Conservation (phyloP, 2,888 invertebrate species). For the Thereva nobilitata region DNA sequence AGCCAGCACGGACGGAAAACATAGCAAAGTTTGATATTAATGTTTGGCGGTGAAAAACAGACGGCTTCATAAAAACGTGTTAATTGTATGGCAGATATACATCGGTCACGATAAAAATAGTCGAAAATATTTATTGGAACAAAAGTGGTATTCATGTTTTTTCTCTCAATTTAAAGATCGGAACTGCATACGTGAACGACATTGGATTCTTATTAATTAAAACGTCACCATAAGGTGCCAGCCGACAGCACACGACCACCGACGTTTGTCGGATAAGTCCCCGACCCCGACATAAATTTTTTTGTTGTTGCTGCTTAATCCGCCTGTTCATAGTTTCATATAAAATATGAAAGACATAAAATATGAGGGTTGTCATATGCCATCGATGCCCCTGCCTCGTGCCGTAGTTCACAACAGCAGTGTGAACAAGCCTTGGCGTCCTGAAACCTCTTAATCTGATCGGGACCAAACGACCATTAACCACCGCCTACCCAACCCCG, state of each 20-base stretch:
- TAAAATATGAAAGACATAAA: conserved; percentile 39
- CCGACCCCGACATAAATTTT: not conserved
- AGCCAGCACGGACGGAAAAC: conserved; percentile 5
- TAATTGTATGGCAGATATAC: conserved; percentile 10
- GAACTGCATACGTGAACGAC: not conserved
- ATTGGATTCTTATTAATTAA: conserved; percentile 39
- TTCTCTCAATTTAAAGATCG: no score
- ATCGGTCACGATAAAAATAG: not conserved
- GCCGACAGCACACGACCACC: conserved; percentile 28
- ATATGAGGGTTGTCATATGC: conserved; percentile 43
- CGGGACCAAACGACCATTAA: conserved; percentile 3
- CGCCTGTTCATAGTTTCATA: conserved; percentile 35
- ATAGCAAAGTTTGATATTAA: conserved; percentile 4
- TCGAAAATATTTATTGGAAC: not conserved
- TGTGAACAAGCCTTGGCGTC: conserved; percentile 21
- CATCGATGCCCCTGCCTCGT: conserved; percentile 37
- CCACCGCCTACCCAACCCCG: conserved; percentile 3
- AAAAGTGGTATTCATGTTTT: not conserved
- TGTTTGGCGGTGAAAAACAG: not conserved
- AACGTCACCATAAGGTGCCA: conserved; percentile 39
- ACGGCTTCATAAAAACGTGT: conserved; percentile 17
- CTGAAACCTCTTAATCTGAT: conserved; percentile 27
- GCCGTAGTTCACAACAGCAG: conserved; percentile 29
- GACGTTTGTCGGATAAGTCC: not conserved
- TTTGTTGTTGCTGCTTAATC: conserved; percentile 25